phyloP scores from a whole-genome alignment of 1,140 invertebrate genomes.

The Procambarus clarkii region DNA sequence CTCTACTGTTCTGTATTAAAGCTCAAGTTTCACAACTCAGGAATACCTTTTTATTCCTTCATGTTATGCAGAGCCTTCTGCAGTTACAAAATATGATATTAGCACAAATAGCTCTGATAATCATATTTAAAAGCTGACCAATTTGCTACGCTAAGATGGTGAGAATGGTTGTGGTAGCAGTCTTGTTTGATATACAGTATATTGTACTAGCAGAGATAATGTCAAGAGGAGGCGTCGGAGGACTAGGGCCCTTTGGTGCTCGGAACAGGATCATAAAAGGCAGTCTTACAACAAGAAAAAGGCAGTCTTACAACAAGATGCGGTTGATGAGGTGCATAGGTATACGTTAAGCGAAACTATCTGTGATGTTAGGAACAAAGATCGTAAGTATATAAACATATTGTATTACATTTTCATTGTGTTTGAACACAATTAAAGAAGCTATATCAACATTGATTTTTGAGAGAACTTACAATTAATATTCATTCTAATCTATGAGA shows the following conservation, averaged over 20 bases:
- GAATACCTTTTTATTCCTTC: slow-evolving; percentile 36
- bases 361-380: slow-evolving; percentile 40
- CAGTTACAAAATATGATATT: not conserved
- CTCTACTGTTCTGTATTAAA: slow-evolving; percentile 3
- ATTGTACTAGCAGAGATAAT: not conserved
- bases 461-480: too few relatives aligned
- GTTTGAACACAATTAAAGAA: not conserved
- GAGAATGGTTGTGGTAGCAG: not conserved
- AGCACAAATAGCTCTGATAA: slow-evolving; percentile 19
- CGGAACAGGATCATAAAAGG: not conserved
- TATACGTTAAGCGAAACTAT: not conserved
- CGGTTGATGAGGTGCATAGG: not conserved
- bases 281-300: too few relatives aligned
- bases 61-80: not conserved
- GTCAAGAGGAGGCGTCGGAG: not conserved
- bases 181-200: not conserved
- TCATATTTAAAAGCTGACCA: not conserved
- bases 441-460: not conserved
- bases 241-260: not conserved
- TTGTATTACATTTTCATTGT: not conserved
- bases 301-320: not conserved
- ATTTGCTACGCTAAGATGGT: not conserved
- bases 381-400: not conserved
- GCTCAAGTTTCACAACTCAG: slow-evolving; percentile 52
- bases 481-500: not conserved